phyloP scores from a whole-genome alignment of 2,113 vertebrate genomes.

The Catharus bicknelli region DNA sequence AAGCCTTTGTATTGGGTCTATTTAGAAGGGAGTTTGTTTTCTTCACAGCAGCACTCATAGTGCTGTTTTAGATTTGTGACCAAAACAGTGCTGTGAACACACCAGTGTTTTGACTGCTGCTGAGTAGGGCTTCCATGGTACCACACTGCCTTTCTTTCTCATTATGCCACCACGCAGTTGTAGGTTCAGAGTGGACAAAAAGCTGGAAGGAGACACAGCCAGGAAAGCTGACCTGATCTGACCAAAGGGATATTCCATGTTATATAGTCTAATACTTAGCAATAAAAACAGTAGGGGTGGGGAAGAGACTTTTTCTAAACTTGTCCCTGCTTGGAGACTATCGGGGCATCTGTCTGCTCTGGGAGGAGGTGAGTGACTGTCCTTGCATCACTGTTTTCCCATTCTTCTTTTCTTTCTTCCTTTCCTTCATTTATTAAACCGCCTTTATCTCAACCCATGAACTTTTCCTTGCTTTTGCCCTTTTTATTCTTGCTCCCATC shows the following conservation, averaged over 20 bases:
- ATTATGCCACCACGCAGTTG: not conserved
- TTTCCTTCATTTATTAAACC: not conserved
- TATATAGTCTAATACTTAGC: rapidly evolving
- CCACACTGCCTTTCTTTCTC: not conserved
- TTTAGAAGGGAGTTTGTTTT: not conserved
- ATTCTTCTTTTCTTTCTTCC: not conserved
- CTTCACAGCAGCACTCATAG: not conserved
- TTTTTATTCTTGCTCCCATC: not conserved
- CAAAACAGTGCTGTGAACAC: not conserved
- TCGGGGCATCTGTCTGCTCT: not conserved
- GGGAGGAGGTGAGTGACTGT: not conserved
- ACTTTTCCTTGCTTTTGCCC: not conserved
- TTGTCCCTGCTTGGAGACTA: not conserved
- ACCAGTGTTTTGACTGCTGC: not conserved
- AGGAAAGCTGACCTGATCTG: not conserved
- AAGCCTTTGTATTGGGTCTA: not conserved
- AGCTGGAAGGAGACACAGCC: not conserved
- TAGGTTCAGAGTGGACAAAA: not conserved
- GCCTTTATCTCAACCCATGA: not conserved
- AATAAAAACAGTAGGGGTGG: not conserved
- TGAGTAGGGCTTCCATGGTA: not conserved
- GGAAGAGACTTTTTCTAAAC: not conserved
- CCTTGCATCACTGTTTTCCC: not conserved
- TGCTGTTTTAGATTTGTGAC: not conserved
- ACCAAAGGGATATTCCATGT: not conserved